Evolutionary conservation across 2,888 invertebrate species (phyloP).

Genomic region (Drosophila vallismaia): DNA sequence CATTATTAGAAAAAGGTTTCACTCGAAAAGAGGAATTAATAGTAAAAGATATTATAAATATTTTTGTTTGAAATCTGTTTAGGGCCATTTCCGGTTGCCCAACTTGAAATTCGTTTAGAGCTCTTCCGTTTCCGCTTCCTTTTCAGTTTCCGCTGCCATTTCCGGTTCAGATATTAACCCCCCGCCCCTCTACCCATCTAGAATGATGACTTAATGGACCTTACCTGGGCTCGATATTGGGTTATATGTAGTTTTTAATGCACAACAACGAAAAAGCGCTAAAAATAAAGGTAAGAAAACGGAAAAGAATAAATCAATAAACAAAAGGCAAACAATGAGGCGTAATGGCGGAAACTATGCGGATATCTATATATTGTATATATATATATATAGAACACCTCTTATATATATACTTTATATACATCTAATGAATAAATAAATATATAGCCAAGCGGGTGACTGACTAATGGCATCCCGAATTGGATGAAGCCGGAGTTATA

Average conservation of each 20-base stretch:
- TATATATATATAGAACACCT: background rate
- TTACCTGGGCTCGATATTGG: conserved; percentile 48
- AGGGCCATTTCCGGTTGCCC: background rate
- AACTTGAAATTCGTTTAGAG: background rate
- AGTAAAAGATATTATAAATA: no score
- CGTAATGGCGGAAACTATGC: conserved; percentile 30
- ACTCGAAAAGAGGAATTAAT: background rate
- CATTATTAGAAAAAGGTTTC: background rate
- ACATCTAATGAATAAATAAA: background rate
- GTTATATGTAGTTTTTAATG: conserved; percentile 45
- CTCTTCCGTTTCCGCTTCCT: background rate
- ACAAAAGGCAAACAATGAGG: conserved; percentile 31
- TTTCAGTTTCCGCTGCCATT: background rate
- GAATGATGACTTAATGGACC: conserved; percentile 10
- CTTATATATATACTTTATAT: background rate
- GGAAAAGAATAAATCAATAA: conserved; percentile 38
- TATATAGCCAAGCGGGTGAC: no score
- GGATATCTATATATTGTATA: conserved; percentile 8
- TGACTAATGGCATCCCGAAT: conserved; percentile 18
- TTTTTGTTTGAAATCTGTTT: no score
- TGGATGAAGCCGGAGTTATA: conserved; percentile 33
- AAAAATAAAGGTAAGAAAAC: conserved; percentile 32
- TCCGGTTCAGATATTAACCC: background rate
- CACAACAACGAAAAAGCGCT: conserved; percentile 60
- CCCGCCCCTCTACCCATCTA: background rate